These are phyloP conservation scores for Cataglyphis rosenhaueri DNA, from an alignment of 2,888 invertebrate species.

Conservation along the genomic window DNA sequence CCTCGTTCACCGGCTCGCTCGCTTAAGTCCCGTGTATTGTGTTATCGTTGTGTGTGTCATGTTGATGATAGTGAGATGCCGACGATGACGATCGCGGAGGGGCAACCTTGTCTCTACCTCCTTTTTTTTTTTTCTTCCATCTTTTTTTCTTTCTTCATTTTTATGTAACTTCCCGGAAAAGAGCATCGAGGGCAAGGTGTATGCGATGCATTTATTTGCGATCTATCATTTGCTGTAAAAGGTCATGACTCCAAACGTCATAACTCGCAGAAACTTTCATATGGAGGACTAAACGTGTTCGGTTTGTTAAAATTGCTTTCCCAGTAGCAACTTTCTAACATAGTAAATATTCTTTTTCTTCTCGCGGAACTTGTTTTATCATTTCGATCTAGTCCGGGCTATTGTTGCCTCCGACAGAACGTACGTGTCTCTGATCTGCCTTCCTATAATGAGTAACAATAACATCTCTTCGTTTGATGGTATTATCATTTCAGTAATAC, in stretches of 20 bases:
- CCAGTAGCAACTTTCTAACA: not conserved
- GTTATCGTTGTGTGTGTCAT: constrained; percentile 21
- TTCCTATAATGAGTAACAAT: not conserved
- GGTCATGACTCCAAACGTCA: constrained; percentile 14
- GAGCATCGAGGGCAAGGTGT: constrained; percentile 42
- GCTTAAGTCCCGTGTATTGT: constrained; percentile 3
- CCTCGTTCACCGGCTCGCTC: constrained; percentile 20
- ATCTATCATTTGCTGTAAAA: not conserved
- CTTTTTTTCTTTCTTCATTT: not conserved
- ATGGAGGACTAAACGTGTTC: constrained; percentile 21
- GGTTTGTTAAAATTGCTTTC: not conserved
- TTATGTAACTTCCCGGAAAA: constrained; percentile 9
- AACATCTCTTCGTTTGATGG: not conserved
- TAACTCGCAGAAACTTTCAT: constrained; percentile 17
- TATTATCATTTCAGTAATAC: not conserved
- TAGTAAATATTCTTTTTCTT: not conserved
- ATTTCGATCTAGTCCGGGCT: not conserved
- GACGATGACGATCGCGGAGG: constrained; percentile 25
- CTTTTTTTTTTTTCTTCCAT: not conserved
- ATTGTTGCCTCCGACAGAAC: not conserved
- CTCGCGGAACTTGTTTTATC: not conserved
- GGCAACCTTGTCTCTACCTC: not conserved
- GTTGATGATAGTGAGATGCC: not conserved
- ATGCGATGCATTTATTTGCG: constrained; percentile 30
- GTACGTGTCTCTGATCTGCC: not conserved